Conservation (phyloP, 2,888 invertebrate genomes). For the Palloptera scutellata region DNA sequence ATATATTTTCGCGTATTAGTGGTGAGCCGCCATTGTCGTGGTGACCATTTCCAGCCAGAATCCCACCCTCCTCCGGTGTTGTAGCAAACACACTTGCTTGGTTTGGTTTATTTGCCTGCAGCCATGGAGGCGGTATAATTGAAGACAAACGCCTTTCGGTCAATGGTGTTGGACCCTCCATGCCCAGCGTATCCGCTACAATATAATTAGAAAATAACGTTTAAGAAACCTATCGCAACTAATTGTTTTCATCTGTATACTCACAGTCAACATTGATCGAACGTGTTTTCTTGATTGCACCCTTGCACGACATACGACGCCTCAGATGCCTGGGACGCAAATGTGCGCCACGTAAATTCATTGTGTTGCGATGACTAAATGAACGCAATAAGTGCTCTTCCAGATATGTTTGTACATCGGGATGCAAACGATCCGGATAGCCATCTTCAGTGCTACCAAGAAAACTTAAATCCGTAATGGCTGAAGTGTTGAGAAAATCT, state of each 20-base stretch:
- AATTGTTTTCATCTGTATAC: slow-evolving; percentile 56
- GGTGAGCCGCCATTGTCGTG: slow-evolving; percentile 36
- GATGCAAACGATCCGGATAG: slow-evolving; percentile 83
- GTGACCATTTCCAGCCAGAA: slow-evolving; percentile 27
- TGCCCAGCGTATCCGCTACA: slow-evolving; percentile 79
- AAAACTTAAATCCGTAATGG: slow-evolving; percentile 96
- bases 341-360: slow-evolving; percentile 68
- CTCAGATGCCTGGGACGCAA: slow-evolving; percentile 69
- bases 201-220: slow-evolving; percentile 39
- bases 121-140: slow-evolving; percentile 63
- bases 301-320: slow-evolving; percentile 86
- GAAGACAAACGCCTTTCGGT: slow-evolving; percentile 69
- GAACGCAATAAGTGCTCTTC: slow-evolving; percentile 86
- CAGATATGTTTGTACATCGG: slow-evolving; percentile 85
- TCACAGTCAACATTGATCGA: slow-evolving; percentile 91
- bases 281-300: slow-evolving; percentile 92
- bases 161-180: slow-evolving; percentile 71
- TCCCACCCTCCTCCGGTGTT: slow-evolving; percentile 57
- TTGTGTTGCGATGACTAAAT: slow-evolving; percentile 76
- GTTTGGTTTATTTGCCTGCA: slow-evolving; percentile 59
- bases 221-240: neutral
- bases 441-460: slow-evolving; percentile 93
- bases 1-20: slow-evolving; percentile 60
- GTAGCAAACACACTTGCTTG: slow-evolving; percentile 56
- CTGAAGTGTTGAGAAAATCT: slow-evolving; percentile 96